These are phyloP conservation scores for Drosophila sp. DNA, from an alignment of 1,140 invertebrate genomes.

Conservation along the genomic window DNA sequence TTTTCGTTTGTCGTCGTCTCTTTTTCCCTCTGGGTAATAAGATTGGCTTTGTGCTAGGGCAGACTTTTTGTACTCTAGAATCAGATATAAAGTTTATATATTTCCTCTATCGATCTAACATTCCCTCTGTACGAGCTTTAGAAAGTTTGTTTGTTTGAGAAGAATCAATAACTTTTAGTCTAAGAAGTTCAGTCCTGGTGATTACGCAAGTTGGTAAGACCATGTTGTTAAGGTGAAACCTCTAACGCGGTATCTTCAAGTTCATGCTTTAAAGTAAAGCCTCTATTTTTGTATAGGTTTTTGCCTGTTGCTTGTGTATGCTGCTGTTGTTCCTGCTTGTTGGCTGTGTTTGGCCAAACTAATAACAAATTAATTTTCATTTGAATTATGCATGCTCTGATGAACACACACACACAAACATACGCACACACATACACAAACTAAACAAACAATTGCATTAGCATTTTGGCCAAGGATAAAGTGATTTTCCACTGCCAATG, in stretches of 20 bases:
- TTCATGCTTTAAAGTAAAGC: neutral
- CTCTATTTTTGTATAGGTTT: neutral
- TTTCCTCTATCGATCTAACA: too few relatives aligned
- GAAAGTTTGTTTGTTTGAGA: too few relatives aligned
- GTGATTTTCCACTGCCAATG: slow-evolving; percentile 51
- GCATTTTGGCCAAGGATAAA: slow-evolving; percentile 57
- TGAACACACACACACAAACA: slow-evolving; percentile 34
- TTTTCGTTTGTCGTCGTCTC: slow-evolving; percentile 27
- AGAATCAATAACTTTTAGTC: too few relatives aligned
- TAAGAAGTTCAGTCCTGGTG: too few relatives aligned
- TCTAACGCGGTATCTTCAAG: neutral
- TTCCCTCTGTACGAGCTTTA: too few relatives aligned
- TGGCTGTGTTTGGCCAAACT: slow-evolving; percentile 62
- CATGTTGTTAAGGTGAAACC: too few relatives aligned
- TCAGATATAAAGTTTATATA: neutral
- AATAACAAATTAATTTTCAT: slow-evolving; percentile 77
- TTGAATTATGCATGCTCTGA: slow-evolving; percentile 71
- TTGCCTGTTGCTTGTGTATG: slow-evolving; percentile 45
- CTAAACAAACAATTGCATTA: slow-evolving; percentile 48
- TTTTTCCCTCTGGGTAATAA: slow-evolving; percentile 49
- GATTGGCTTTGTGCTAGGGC: slow-evolving; percentile 59
- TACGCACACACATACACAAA: slow-evolving; percentile 17
- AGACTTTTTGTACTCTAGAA: slow-evolving; percentile 40
- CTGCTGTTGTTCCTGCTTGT: slow-evolving; percentile 7
- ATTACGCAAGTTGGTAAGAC: too few relatives aligned